Evolutionary conservation across 2,113 vertebrate species (phyloP).

Genomic region (Tachysurus fulvidraco): DNA sequence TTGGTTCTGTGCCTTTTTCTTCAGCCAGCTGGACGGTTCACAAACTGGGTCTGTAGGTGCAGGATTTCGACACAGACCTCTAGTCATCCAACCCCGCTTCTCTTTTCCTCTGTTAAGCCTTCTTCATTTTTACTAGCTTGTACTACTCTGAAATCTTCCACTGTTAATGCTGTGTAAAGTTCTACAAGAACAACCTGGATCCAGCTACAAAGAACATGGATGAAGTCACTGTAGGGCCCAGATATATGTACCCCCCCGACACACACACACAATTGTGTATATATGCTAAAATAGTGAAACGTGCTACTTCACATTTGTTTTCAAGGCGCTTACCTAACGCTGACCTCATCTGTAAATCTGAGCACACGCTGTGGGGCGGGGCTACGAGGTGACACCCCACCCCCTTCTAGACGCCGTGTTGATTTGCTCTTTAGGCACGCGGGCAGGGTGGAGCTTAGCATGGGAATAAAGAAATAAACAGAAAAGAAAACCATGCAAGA

Average conservation of each 20-base stretch:
- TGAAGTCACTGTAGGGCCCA: not conserved
- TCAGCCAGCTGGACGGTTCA: constrained; percentile 7
- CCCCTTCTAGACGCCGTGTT: constrained; percentile 75
- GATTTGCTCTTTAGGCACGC: constrained; percentile 83
- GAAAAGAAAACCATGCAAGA: constrained; percentile 54
- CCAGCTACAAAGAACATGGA: not conserved
- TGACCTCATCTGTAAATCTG: constrained; percentile 81
- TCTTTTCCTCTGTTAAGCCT: not conserved
- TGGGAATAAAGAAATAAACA: constrained; percentile 38
- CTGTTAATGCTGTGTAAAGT: not conserved
- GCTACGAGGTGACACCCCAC: constrained; percentile 74
- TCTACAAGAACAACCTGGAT: not conserved
- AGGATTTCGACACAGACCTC: not conserved
- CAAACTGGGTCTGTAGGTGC: not conserved
- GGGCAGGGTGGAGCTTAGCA: constrained; percentile 83
- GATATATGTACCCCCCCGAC: not conserved
- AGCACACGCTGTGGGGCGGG: constrained; percentile 76
- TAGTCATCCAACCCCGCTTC: not conserved
- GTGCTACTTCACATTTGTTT: not conserved
- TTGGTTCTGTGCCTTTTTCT: constrained; percentile 10
- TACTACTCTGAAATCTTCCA: constrained; percentile 9
- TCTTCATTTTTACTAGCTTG: not conserved
- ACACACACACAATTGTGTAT: not conserved
- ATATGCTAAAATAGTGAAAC: not conserved
- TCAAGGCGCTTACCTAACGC: constrained; percentile 79